Evolutionary conservation across 1,140 invertebrate genomes (phyloP), one percentile per base, ranked within the genome.

Genomic region (Aleiodes sp.): DNA sequence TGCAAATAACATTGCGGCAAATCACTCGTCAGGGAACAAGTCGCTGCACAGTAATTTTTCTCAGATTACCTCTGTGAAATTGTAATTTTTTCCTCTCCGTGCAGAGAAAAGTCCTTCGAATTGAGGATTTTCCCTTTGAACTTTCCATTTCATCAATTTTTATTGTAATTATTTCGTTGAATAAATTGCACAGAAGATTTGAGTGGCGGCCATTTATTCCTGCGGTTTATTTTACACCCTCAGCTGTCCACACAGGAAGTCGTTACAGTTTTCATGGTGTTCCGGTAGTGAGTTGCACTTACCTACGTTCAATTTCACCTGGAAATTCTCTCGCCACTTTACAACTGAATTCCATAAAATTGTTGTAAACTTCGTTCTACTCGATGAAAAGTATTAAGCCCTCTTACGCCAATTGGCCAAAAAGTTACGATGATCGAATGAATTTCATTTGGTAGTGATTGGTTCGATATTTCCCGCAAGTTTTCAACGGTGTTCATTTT

Each of bases 281-380:
- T 28, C 33, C 39, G 8, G 35, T 64, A 12, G 33, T 12, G 21
- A 41, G 16, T 19, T 12, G 41, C 16, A 21, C 26, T 37, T 64
- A 37, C 37, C 21, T 26, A 21, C n/a, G 35, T 43, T 64, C 35
- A 64, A 64, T 64, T 64, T 64, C n/a, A 64, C 61, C 61, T 64
- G 61, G 26, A 64, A 64, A 39, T 64, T 19, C 26, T 28, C 12
- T 12, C 6, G 35, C 14, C 2, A 19, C 24, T 29, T 8, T 57
- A 16, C 10, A 43, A 43, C 4, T n/a, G 41, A n/a, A 4, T 6
- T 43, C 6, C n/a, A n/a, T n/a, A n/a, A n/a, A n/a, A 46, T 46
- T 14, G 41, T 46, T 46, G 16, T 46, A 46, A 46, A 46, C 41
- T 46, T 46, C 41, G n/a, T n/a, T n/a, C n/a, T n/a, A n/a, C n/a